phyloP scores from a whole-genome alignment of 2,113 vertebrate species.

The Prochilodus magdalenae region DNA sequence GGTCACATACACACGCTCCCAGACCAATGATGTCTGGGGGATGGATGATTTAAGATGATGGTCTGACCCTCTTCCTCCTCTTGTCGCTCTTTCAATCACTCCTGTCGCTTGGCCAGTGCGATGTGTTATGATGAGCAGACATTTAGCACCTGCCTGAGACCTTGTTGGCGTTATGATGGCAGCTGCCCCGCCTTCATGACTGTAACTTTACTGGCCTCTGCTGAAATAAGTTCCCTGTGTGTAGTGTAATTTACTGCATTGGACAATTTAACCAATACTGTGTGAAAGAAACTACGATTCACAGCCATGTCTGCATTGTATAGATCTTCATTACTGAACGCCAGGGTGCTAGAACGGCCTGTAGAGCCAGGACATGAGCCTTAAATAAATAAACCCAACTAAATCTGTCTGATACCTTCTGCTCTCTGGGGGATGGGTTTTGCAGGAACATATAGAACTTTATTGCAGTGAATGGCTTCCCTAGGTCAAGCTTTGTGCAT shows the following conservation, averaged over 20 bases:
- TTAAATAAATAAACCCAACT: background rate
- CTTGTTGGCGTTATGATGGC: background rate
- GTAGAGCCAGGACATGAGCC: too few relatives aligned
- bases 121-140: background rate
- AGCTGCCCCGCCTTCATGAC: background rate
- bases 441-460: background rate
- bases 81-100: constrained; percentile 4
- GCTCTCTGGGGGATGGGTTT: background rate
- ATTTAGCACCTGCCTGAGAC: constrained; percentile 3
- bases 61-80: constrained; percentile 24
- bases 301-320: too few relatives aligned
- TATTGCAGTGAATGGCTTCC: too few relatives aligned
- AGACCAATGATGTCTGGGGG: background rate
- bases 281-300: background rate
- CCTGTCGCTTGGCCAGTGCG: background rate
- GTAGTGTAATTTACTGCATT: background rate
- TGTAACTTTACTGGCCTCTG: background rate
- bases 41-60: constrained; percentile 44
- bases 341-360: background rate
- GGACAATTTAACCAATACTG: background rate
- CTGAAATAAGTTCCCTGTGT: background rate
- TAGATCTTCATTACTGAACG: background rate
- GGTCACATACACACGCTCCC: background rate
- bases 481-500: too few relatives aligned
- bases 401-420: background rate